Evolutionary conservation across 2,113 vertebrate genomes (phyloP).

Genomic region (Diphyllodes magnificus): DNA sequence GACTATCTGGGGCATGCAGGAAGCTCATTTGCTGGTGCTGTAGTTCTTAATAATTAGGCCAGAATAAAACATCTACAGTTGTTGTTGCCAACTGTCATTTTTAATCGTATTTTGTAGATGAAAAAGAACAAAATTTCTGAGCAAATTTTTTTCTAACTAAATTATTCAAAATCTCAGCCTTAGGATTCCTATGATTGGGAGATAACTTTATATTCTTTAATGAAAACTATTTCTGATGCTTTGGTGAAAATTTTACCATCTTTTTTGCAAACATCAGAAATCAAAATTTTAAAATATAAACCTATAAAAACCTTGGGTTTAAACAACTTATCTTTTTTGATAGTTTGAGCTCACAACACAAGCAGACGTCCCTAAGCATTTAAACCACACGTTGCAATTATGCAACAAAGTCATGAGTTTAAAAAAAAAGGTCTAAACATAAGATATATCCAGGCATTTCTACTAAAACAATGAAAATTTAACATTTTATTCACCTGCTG

Average conservation of each 20-base stretch:
- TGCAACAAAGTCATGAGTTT: neutral
- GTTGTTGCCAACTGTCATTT: slow-evolving; percentile 12
- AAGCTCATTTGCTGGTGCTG: neutral
- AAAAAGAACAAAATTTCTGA: neutral
- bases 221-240: neutral
- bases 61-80: neutral
- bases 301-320: neutral
- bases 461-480: neutral
- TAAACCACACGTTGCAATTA: neutral
- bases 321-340: neutral
- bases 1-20: neutral
- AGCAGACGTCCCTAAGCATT: neutral
- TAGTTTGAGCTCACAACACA: neutral
- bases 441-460: neutral
- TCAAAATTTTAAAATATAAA: neutral
- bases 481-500: neutral
- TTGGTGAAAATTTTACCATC: neutral
- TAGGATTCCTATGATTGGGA: neutral
- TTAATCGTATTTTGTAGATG: neutral
- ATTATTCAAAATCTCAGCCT: neutral
- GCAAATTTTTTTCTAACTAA: neutral
- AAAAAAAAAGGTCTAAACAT: neutral
- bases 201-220: neutral
- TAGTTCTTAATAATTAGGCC: neutral
- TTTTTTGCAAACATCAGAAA: neutral